Percentiles rank a stretch among this genome's conserved stretches.
Evolutionary conservation across 2,113 vertebrate species (phyloP).

Genomic region (Antechinus flavipes): DNA sequence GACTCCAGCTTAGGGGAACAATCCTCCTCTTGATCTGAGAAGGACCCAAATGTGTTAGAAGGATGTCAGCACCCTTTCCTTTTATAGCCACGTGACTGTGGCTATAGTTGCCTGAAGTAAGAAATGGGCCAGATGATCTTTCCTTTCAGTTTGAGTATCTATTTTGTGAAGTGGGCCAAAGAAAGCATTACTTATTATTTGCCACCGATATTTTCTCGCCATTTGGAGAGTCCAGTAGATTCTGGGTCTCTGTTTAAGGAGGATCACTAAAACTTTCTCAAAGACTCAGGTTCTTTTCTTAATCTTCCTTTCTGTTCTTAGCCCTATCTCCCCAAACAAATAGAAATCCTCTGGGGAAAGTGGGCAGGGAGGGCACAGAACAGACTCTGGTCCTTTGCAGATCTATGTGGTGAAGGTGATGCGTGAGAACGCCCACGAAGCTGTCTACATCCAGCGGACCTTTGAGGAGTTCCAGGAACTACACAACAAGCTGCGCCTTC

Average conservation of each 20-base stretch:
- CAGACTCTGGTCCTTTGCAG: slow-evolving; percentile 79
- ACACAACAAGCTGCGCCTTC: slow-evolving; percentile 94
- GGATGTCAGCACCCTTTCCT: neutral
- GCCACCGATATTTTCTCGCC: neutral
- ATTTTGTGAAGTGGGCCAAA: neutral
- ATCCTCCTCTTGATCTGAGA: neutral
- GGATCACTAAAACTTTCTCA: neutral
- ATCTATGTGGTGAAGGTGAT: slow-evolving; percentile 94
- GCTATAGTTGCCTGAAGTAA: neutral
- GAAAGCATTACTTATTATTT: slow-evolving; percentile 16
- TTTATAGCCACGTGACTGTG: neutral
- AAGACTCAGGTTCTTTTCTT: neutral
- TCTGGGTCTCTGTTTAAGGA: neutral
- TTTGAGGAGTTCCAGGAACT: slow-evolving; percentile 98
- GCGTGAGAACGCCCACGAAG: slow-evolving; percentile 88
- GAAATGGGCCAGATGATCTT: neutral
- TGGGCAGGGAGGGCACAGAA: neutral
- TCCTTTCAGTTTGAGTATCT: neutral
- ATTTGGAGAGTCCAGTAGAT: neutral
- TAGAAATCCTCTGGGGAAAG: neutral
- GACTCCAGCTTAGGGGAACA: too few species aligned
- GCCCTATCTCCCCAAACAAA: neutral
- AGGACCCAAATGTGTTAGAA: neutral
- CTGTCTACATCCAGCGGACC: slow-evolving; percentile 91
- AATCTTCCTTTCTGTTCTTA: neutral